A percentile compares a stretch with the other conserved stretches of the same genome.
phyloP scores from a whole-genome alignment of 2,888 invertebrate genomes.

The Sinotaia quadrata region DNA sequence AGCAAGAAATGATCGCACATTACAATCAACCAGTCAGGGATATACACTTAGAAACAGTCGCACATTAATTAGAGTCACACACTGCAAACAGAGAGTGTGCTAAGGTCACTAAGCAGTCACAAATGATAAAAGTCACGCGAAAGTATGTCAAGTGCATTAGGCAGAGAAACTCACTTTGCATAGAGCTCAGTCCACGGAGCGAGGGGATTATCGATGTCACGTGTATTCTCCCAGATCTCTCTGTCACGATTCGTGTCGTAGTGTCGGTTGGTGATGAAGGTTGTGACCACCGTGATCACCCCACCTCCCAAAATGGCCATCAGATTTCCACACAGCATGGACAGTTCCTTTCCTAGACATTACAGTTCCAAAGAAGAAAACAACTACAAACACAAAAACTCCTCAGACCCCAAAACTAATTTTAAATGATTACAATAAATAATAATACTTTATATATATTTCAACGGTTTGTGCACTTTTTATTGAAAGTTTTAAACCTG shows the following conservation, averaged over 20 bases:
- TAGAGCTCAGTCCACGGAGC: constrained; percentile 72
- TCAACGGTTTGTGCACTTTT: no score
- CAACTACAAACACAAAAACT: no score
- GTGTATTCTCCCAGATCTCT: constrained; percentile 71
- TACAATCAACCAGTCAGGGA: no score
- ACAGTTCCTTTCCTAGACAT: constrained; percentile 66
- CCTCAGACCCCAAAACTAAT: no score
- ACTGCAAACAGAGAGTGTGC: background rate
- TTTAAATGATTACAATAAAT: no score
- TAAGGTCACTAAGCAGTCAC: background rate
- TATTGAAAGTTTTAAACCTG: no score
- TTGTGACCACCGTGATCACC: constrained; percentile 60
- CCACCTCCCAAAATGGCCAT: constrained; percentile 66
- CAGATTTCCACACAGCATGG: constrained; percentile 71
- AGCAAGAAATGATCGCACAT: no score
- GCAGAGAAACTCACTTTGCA: constrained; percentile 52
- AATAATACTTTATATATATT: no score
- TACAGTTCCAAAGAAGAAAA: no score
- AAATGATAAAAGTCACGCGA: background rate
- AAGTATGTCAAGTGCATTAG: background rate
- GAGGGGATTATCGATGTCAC: constrained; percentile 73
- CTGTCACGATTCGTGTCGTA: constrained; percentile 31
- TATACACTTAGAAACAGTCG: background rate
- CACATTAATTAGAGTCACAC: background rate
- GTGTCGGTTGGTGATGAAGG: constrained; percentile 47